These are phyloP conservation scores for Pluvianellus socialis DNA, from an alignment of 2,113 vertebrate genomes.

Conservation along the genomic window DNA sequence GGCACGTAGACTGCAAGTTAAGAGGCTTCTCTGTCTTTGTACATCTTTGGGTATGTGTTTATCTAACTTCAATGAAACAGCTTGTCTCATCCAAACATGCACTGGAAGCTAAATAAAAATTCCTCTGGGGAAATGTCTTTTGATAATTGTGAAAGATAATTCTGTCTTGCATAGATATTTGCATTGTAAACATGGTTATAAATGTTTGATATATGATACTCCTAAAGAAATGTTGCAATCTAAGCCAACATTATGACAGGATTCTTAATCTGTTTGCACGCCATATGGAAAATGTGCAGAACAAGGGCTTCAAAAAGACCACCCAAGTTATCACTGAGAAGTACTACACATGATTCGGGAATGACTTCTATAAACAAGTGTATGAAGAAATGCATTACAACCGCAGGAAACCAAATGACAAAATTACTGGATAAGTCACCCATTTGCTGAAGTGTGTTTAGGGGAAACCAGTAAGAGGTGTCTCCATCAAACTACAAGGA, in stretches of 20 bases:
- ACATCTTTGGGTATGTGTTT: neutral
- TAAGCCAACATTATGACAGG: neutral
- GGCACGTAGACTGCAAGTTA: neutral
- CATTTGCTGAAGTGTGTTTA: conserved; percentile 88
- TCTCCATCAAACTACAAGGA: conserved; percentile 88
- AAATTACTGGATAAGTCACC: conserved; percentile 74
- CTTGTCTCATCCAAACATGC: neutral
- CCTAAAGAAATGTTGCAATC: neutral
- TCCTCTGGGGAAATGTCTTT: neutral
- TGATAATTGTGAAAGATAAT: neutral
- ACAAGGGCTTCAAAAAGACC: neutral
- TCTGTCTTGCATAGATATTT: neutral
- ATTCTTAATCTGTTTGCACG: neutral
- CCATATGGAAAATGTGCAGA: neutral
- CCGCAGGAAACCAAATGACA: neutral
- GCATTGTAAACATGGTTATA: neutral
- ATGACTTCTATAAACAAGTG: neutral
- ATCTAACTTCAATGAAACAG: neutral
- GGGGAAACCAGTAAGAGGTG: conserved; percentile 80
- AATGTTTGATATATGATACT: neutral
- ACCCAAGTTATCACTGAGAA: neutral
- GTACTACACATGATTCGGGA: neutral
- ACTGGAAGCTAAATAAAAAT: neutral
- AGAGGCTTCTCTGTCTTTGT: neutral
- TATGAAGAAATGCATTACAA: neutral